phyloP scores from a whole-genome alignment of 1,140 invertebrate genomes.

The Conus ventricosus region DNA sequence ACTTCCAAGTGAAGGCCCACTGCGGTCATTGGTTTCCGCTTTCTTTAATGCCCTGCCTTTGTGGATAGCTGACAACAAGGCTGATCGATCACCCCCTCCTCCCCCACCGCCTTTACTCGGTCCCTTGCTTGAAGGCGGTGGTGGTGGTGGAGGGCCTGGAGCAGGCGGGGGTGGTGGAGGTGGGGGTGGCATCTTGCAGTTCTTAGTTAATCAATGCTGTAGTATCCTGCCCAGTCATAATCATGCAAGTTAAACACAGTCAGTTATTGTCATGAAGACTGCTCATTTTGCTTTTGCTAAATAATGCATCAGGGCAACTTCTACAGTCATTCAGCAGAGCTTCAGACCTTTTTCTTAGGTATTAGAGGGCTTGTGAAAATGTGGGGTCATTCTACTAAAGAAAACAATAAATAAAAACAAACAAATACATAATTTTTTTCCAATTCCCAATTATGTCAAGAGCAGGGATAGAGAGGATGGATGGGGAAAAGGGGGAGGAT shows the following conservation, averaged over 20 bases:
- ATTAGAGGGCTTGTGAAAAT: background rate
- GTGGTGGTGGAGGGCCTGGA: constrained; percentile 15
- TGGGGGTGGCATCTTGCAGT: constrained; percentile 35
- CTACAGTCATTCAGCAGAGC: background rate
- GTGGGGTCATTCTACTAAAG: background rate
- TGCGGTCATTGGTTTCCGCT: constrained; percentile 90
- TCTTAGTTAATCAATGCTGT: background rate
- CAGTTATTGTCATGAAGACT: too few species aligned
- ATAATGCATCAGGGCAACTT: too few species aligned
- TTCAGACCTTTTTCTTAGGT: background rate
- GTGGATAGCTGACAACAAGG: constrained; percentile 87
- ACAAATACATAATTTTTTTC: too few species aligned
- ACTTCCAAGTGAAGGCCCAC: constrained; percentile 84
- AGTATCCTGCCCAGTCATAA: background rate
- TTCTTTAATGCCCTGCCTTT: constrained; percentile 88
- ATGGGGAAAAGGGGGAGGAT: too few species aligned
- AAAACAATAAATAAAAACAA: too few species aligned
- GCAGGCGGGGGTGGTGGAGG: constrained; percentile 44
- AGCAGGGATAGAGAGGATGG: too few species aligned
- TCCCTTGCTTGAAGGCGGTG: constrained; percentile 1
- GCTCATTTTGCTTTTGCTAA: background rate
- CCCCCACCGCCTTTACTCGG: constrained; percentile 1
- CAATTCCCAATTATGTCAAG: too few species aligned
- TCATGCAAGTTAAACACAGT: too few species aligned
- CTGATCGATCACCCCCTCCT: constrained; percentile 76